These are phyloP conservation scores for Chesias legatella DNA, from an alignment of 2,888 invertebrate genomes.

Conservation along the genomic window DNA sequence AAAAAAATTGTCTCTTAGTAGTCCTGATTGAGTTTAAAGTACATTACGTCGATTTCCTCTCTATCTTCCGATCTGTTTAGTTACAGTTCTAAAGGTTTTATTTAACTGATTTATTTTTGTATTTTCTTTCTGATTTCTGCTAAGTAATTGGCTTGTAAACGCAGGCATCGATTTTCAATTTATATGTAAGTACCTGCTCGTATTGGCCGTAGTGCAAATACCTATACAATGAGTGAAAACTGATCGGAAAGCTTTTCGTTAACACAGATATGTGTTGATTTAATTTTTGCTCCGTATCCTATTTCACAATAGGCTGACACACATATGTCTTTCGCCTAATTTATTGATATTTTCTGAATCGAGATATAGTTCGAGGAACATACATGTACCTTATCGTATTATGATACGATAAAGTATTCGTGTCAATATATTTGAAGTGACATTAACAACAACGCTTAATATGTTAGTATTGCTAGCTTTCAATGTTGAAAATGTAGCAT, in stretches of 20 bases:
- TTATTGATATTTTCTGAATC: slow-evolving; percentile 34
- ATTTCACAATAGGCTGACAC: not conserved
- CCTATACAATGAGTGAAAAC: slow-evolving; percentile 6
- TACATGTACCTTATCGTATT: too few relatives aligned
- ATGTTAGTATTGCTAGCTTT: slow-evolving; percentile 44
- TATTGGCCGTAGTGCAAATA: slow-evolving; percentile 13
- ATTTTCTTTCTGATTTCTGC: slow-evolving; percentile 3
- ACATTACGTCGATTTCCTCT: too few relatives aligned
- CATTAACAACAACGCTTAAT: slow-evolving; percentile 67
- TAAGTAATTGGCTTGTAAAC: slow-evolving; percentile 14
- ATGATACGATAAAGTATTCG: slow-evolving; percentile 40
- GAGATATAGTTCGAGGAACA: slow-evolving; percentile 59
- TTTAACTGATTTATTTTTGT: too few relatives aligned
- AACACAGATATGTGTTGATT: not conserved
- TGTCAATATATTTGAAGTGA: slow-evolving; percentile 37
- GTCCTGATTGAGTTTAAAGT: too few relatives aligned
- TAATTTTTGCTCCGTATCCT: not conserved
- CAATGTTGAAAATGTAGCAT: slow-evolving; percentile 46
- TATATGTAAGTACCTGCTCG: slow-evolving; percentile 5
- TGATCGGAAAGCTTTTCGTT: slow-evolving; percentile 12
- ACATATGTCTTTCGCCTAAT: not conserved
- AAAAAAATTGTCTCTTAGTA: too few relatives aligned
- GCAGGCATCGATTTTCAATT: slow-evolving; percentile 13
- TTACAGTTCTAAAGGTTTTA: too few relatives aligned
- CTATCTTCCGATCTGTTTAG: too few relatives aligned